Evolutionary conservation across 1,140 invertebrate genomes (phyloP).

Genomic region (Drosophila guanche): DNA sequence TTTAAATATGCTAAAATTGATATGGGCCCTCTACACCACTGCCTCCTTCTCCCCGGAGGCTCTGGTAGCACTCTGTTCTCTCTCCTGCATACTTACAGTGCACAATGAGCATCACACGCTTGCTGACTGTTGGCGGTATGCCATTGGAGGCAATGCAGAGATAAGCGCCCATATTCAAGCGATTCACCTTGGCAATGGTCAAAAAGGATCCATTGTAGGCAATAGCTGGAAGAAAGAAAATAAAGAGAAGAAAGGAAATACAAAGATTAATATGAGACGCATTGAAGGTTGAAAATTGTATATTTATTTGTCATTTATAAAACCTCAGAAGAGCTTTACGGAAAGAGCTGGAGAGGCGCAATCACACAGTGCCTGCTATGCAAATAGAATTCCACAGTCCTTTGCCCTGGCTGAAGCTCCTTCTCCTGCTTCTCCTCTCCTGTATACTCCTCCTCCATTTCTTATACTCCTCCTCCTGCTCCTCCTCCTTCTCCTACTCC

Average conservation of each 20-base stretch:
- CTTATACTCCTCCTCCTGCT: not conserved
- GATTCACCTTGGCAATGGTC: constrained; percentile 91
- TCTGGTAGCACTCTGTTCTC: not conserved
- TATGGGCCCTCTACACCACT: constrained; percentile 21
- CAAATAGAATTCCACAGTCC: too few species aligned
- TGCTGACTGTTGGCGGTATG: constrained; percentile 93
- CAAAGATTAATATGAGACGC: constrained; percentile 12
- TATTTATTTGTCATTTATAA: constrained; percentile 10
- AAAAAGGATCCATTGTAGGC: constrained; percentile 89
- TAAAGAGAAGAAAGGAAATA: constrained; percentile 6
- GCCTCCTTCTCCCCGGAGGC: too few species aligned
- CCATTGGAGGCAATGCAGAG: constrained; percentile 94
- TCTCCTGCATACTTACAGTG: constrained; percentile 89
- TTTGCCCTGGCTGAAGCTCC: too few species aligned
- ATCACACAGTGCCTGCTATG: too few species aligned
- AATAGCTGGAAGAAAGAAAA: constrained; percentile 84
- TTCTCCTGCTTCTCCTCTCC: too few species aligned
- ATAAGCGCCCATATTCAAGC: constrained; percentile 95
- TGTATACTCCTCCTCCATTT: constrained; percentile 1
- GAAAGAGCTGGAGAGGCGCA: too few species aligned
- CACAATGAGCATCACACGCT: constrained; percentile 93
- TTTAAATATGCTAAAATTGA: constrained; percentile 81
- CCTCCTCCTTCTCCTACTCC: not conserved
- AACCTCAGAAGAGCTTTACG: constrained; percentile 15
- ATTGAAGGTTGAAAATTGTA: constrained; percentile 3